phyloP scores from a whole-genome alignment of 2,797 vertebrate genomes.

The Austrolebias charrua region DNA sequence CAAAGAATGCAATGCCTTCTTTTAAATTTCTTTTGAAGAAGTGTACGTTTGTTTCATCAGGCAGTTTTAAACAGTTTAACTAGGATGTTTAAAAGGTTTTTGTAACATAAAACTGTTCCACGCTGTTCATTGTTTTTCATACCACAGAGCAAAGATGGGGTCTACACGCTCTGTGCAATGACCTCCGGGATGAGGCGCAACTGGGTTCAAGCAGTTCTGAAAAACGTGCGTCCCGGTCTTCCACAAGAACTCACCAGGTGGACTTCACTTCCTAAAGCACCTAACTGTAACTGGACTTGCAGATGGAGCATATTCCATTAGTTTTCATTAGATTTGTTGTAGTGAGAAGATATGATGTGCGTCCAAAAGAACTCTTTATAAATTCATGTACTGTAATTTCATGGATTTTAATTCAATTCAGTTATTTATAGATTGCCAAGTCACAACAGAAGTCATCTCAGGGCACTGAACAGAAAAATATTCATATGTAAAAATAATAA shows the following conservation, averaged over 20 bases:
- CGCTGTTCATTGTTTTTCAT: background rate
- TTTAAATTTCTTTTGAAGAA: background rate
- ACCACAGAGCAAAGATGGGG: slow-evolving; percentile 87
- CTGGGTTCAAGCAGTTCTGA: slow-evolving; percentile 94
- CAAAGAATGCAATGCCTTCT: too few relatives aligned
- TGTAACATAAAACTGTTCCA: background rate
- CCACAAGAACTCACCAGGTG: slow-evolving; percentile 86
- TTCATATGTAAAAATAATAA: too few relatives aligned
- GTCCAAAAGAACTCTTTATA: too few relatives aligned
- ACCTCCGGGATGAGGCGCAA: slow-evolving; percentile 89
- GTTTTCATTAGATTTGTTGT: background rate
- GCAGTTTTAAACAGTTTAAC: background rate
- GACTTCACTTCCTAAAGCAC: slow-evolving; percentile 5
- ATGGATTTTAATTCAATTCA: too few relatives aligned
- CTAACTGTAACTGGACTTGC: background rate
- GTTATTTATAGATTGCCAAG: too few relatives aligned
- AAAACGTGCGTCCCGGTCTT: slow-evolving; percentile 83
- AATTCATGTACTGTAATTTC: too few relatives aligned
- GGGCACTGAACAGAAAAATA: too few relatives aligned
- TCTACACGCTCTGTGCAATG: slow-evolving; percentile 90
- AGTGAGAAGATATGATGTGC: too few relatives aligned
- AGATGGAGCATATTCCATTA: background rate
- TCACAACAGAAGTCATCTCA: too few relatives aligned
- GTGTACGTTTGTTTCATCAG: background rate
- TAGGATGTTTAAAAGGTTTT: background rate